Evolutionary conservation across 1,140 invertebrate genomes (phyloP).

Genomic region (Drosophila tristis): DNA sequence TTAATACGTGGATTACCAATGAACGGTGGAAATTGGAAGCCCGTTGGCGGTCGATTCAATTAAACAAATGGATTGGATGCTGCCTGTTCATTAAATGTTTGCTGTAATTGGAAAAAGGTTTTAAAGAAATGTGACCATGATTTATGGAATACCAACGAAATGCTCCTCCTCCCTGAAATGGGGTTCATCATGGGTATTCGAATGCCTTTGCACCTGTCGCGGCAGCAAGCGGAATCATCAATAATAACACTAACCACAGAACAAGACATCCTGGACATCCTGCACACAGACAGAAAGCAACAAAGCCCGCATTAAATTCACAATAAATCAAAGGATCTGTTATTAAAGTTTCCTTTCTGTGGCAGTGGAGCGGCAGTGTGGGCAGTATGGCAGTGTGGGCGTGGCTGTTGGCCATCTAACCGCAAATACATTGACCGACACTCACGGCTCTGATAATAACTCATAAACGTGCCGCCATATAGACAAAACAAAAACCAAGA

Average conservation of each 20-base stretch:
- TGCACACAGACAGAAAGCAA: conserved; percentile 25
- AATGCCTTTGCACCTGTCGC: conserved; percentile 63
- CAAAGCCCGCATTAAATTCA: conserved; percentile 64
- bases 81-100: conserved; percentile 7
- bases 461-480: conserved; percentile 45
- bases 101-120: no score
- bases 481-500: no score
- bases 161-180: conserved; percentile 5
- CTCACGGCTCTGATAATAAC: conserved; percentile 41
- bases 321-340: conserved; percentile 63
- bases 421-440: conserved; percentile 30
- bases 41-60: neutral
- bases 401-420: conserved; percentile 35
- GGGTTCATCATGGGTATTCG: conserved; percentile 3
- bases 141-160: conserved; percentile 15
- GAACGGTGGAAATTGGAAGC: conserved; percentile 24
- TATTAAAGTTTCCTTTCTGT: conserved; percentile 30
- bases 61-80: neutral
- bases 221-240: conserved; percentile 54
- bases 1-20: conserved; percentile 27
- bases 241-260: conserved; percentile 50
- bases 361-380: neutral
- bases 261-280: neutral
- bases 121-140: conserved; percentile 16
- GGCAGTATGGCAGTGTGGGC: conserved; percentile 6